Evolutionary conservation across 2,113 vertebrate genomes (phyloP), one percentile per base, ranked within the genome.

Genomic region (Xiphophorus couchianus): DNA sequence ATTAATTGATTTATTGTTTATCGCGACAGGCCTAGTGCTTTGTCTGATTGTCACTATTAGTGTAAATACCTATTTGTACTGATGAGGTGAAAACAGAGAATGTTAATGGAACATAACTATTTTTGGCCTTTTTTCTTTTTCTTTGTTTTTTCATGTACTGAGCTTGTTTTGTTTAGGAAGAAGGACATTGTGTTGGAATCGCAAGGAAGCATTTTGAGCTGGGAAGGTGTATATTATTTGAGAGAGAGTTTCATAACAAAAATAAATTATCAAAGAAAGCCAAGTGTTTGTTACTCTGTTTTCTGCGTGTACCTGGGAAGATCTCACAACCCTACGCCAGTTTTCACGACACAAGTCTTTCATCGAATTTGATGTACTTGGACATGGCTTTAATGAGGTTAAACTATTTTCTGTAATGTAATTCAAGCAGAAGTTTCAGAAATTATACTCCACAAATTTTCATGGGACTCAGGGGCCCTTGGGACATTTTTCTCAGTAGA

Each of bases 41-140:
- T 72, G 73, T 85, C 80, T 63, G 72, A 73, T 83, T 48, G 74
- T 33, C 75, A 73, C 85, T 77, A 86, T 90, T 85, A 90, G 68
- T 44, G 63, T 86, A 73, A 78, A 86, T 82, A 78, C 84, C 77
- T 73, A 84, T 76, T 89, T 90, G 85, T 79, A 83, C 69, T 86
- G 51, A 72, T 71, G 86, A 86, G 84, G 81, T 22, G 81, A 68
- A 84, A 83, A 76, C 64, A 27, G 44, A 31, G 73, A 3, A 81
- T 76, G 79, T 82, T 81, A 83, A 83, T 77, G 80, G 73, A 85
- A 84, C 78, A 72, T 28, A 30, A 69, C 71, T 66, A 37, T 81
- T 78, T 77, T 69, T 69, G 64, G 58, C 27, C 51, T 72, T 62
- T 33, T 48, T 65, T 64, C 35, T 30, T 22, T 15, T 64, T 74